Evolutionary conservation across 1,140 invertebrate genomes (phyloP), one percentile per base, ranked within the genome.

Genomic region (Stegodyphus mimosarum): DNA sequence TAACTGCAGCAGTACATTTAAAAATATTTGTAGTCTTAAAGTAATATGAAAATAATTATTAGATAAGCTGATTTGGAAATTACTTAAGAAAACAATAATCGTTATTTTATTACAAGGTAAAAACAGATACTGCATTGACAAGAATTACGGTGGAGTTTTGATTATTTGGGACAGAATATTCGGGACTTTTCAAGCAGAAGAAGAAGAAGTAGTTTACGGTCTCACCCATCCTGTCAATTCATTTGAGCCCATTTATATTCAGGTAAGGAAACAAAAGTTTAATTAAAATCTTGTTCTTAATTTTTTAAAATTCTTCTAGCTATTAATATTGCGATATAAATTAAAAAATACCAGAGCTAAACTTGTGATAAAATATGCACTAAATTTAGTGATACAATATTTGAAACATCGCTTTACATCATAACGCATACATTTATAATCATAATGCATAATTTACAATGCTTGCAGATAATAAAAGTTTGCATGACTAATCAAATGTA

Each of bases 161-260:
- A 94, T 94, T 55, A 92, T 94, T 76, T 94, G 93, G 93, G 92
- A 93, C 87, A 75, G 89, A 75, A 89, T 93, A 76, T 92, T 92
- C 87, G 90, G 91, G n/a, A 94, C 93, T 33, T 93, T 93, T 89
- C 89, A 91, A 71, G 51, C 73, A 2, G 88, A 88, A 70, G 73
- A 71, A 1, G 93, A 95, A 81, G 92, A 95, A 87, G 94, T 96
- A 51, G 92, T 96, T 49, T 98, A 96, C 90, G 96, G 96, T 2
- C 91, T 97, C 9, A 95, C 96, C 4, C 93, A 94, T 88, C 95
- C 95, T 89, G 92, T 95, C 53, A 92, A 93, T 6, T 94, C 94
- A 0, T 97, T 96, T 90, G 95, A 97, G 90, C 94, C 95, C 1
- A 71, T 96, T 6, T 94, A 94, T 15, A 72, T 86, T 17, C 87